Evolutionary conservation across 2,113 vertebrate species (phyloP), one percentile per base, ranked within the genome.

Genomic region (Sebastes schlegelii): DNA sequence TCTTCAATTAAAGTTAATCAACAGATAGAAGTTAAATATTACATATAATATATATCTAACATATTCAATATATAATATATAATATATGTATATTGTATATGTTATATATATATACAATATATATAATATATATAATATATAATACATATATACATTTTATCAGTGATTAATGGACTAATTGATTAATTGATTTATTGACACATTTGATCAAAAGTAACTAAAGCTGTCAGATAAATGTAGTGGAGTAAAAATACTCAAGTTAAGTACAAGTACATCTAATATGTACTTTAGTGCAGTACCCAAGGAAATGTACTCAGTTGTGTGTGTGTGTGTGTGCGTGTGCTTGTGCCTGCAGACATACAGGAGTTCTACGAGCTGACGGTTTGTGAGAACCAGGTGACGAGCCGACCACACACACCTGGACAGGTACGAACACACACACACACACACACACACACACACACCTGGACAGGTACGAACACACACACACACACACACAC

Each of bases 361-460:
- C 95, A 94, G 86, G 93, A 94, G 86, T 94, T 94, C 77, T 94
- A 92, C 0, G 93, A 94, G 77, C 48, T 93, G 88, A 89, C 91
- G 0, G 90, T 93, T 6, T 89, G 89, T 80, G 94, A 95, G 81
- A 93, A 89, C 82, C 92, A 93, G 72, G 72, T 64, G 0, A 8
- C 26, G 0, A 88, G 71, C 48, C 82, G 8, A 21, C 80, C 74
- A 0, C 81, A 88, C 52, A 89, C 92, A 89, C 87, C 90, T 67
- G 87, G 19, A 34, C 91, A 93, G 94, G 94, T 95, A 89, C 9
- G 1, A 0, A 48, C 63, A n/a, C 58, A 61, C 23, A 40, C 49
- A 63, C 52, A 62, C 23, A 21, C 54, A 45, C 43, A 58, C 54
- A 48, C 54, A 49, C 61, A 67, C 73, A 17, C 77, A 75, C 69